phyloP scores from a whole-genome alignment of 2,888 invertebrate species.

The Cyaniris semiargus region DNA sequence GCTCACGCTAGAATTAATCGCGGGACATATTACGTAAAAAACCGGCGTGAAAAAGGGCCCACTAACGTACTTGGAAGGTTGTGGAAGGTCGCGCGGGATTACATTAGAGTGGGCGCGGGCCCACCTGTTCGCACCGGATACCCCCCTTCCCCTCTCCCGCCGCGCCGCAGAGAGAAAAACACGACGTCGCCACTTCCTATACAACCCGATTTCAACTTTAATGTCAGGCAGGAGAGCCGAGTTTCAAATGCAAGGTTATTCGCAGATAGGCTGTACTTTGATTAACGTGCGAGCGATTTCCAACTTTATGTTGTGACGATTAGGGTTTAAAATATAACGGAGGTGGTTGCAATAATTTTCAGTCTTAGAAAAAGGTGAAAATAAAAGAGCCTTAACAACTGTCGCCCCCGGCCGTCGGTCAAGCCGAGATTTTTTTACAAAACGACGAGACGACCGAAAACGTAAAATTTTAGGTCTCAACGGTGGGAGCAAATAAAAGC shows the following conservation, averaged over 20 bases:
- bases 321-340: not conserved
- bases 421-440: conserved; percentile 54
- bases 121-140: conserved; percentile 78
- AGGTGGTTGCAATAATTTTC: conserved; percentile 35
- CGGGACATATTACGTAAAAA: conserved; percentile 12
- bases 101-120: conserved; percentile 69
- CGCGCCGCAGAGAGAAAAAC: conserved; percentile 47
- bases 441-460: conserved; percentile 49
- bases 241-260: conserved; percentile 33
- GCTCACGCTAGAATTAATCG: conserved; percentile 5
- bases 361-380: conserved; percentile 42
- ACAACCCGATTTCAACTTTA: conserved; percentile 43
- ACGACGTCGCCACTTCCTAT: conserved; percentile 39
- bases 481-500: not conserved
- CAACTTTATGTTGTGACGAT: not conserved
- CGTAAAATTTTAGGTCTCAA: conserved; percentile 40
- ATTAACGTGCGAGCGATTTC: not conserved
- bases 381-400: conserved; percentile 45
- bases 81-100: conserved; percentile 72
- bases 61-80: conserved; percentile 57
- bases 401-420: conserved; percentile 51
- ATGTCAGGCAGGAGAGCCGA: conserved; percentile 34
- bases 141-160: conserved; percentile 58
- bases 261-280: conserved; percentile 34
- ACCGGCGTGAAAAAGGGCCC: conserved; percentile 32